Evolutionary conservation across 2,113 vertebrate species (phyloP).

Genomic region (Zosterops pallidus): DNA sequence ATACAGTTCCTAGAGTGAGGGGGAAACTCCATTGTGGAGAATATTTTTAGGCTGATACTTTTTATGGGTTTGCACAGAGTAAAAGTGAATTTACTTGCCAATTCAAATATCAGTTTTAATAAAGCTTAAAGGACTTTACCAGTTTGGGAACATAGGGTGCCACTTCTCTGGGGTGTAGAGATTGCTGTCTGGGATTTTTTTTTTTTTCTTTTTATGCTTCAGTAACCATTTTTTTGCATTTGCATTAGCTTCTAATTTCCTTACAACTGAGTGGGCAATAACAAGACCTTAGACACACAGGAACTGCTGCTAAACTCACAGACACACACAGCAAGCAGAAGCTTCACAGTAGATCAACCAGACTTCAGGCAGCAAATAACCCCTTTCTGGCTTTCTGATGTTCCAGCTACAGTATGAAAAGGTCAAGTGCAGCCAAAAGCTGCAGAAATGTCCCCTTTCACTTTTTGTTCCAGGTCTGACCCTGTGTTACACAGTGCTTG

Average conservation of each 20-base stretch:
- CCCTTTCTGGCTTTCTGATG: not conserved
- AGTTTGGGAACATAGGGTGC: not conserved
- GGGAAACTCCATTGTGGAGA: not conserved
- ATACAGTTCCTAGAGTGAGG: not conserved
- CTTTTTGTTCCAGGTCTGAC: rapidly evolving
- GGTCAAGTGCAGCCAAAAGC: not conserved
- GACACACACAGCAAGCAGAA: not conserved
- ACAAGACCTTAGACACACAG: slow-evolving; percentile 3
- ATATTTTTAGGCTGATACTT: not conserved
- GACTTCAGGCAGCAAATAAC: not conserved
- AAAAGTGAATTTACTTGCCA: not conserved
- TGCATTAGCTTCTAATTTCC: not conserved
- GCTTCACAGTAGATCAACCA: not conserved
- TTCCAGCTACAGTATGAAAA: not conserved
- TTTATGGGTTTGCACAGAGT: not conserved
- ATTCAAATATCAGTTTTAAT: not conserved
- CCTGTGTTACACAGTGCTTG: not conserved
- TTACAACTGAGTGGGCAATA: slow-evolving; percentile 28
- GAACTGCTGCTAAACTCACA: not conserved
- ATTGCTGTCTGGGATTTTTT: not conserved
- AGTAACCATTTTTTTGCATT: not conserved
- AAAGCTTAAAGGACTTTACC: not conserved
- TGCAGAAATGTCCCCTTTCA: not conserved
- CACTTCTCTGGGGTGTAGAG: not conserved
- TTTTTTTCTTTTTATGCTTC: slow-evolving; percentile 2